Base-by-base conservation (phyloP, 1,140 invertebrate species). In the Macrobrachium nipponense region DNA sequence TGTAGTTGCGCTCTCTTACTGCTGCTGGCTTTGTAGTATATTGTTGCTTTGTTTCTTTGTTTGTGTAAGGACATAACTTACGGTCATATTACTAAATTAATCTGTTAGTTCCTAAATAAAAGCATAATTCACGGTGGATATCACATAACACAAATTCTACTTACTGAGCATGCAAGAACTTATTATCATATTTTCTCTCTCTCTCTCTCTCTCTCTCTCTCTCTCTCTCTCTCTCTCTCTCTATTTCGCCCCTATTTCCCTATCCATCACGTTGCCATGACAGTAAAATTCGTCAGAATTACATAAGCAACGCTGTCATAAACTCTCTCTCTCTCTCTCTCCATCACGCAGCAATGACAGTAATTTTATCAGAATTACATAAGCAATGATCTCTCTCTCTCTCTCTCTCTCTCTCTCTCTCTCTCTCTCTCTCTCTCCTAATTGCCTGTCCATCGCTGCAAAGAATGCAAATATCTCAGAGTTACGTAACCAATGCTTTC, bases 151-250 rank as follows among this genome's bases (percentile, higher is more conserved):
- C 43, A 36, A 36, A 36, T 36, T 36, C 27, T 36, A 36, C 1
- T 36, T 36, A 36, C 4, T 36, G 27, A 36, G 1, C 4, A 36
- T 36, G 27, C 5, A 76, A 58, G 73, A 51, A 51, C 11, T 51
- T 17, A 15, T 20, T 2, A 58, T 18, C 6, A 8, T 23, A 27
- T 58, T 20, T 20, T 76, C 15, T 58, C 75, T 77, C 44, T 58
- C 44, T 77, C 44, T 77, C 44, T 77, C 77, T 79, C 77, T 79
- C 77, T 79, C 77, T 79, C 77, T 79, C 77, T 79, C 77, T 79
- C 77, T 79, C 77, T 79, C 77, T 79, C 77, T 79, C 77, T 79
- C 77, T 79, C 77, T 79, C 77, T 79, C 77, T 79, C 77, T 79
- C 77, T 79, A 60, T 51, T 79, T 51, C 60, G 18, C 62, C 77